Base-by-base conservation (phyloP, 2,113 vertebrate genomes). In the Delphinapterus leucas region DNA sequence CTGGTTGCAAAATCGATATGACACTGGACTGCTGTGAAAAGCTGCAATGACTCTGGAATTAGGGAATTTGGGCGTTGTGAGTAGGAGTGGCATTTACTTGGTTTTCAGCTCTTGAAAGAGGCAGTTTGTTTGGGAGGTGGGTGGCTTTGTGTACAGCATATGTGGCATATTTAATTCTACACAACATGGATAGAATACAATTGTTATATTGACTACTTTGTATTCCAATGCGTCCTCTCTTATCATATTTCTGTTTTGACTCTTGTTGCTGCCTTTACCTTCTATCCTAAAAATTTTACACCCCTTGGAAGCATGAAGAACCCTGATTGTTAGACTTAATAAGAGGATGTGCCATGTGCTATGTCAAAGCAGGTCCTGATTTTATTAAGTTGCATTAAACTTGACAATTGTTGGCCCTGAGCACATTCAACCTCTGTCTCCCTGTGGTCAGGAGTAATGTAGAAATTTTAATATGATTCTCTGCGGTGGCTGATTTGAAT, bases 61-160 rank as follows among this genome's bases (percentile, higher is more conserved):
- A 79, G 82, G 73, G 53, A 80, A 83, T 44, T 61, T 70, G 74
- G 80, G 87, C 10, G 5, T 77, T 25, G 4, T 47, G 80, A 61
- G 60, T 76, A 65, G 36, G 70, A 53, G 17, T 33, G 87, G 14
- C 68, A 77, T 85, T 87, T 92, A 70, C 55, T 90, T 95, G 47
- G n/a, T 63, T 88, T 93, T 94, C 58, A 80, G 17, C 1, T 49
- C 63, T 79, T 95, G 92, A 71, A 79, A 94, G 95, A 73, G 25
- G 73, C 18, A 68, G 47, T 81, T 76, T 74, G 67, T 73, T 47
- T 13, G 28, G 80, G 23, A 90, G 17, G 87, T 82, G 36, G 85
- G 63, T 61, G 92, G 80, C 80, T 96, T 68, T 61, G 17, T 36
- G 80, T 47, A 47, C 6, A 87, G 83, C 70, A 33, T 55, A 76